Conservation (phyloP, 2,888 invertebrate species). For the Auanema sp. region DNA sequence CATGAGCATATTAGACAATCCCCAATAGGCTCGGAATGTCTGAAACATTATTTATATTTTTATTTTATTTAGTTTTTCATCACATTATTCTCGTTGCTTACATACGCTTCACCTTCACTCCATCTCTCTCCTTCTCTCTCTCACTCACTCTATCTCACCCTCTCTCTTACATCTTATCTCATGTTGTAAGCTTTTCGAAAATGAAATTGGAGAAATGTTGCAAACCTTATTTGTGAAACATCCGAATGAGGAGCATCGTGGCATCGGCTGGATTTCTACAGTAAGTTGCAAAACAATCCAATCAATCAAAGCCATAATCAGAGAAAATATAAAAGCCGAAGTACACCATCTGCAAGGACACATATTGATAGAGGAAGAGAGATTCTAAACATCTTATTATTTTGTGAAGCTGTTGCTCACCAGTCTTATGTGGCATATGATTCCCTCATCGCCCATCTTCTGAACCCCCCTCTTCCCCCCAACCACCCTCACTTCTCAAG, state of each 20-base stretch:
- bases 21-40: constrained; percentile 32
- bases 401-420: no score
- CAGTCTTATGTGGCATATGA: neutral
- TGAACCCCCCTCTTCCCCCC: no score
- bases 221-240: constrained; percentile 28
- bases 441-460: neutral
- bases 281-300: constrained; percentile 22
- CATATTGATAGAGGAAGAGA: neutral
- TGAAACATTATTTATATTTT: constrained; percentile 9
- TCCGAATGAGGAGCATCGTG: constrained; percentile 26
- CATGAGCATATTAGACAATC: constrained; percentile 33
- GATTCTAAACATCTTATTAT: neutral
- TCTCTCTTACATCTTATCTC: neutral
- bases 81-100: neutral
- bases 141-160: no score
- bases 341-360: constrained; percentile 23
- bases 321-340: constrained; percentile 22
- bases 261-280: constrained; percentile 18
- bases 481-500: no score
- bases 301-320: constrained; percentile 27
- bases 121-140: no score
- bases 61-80: neutral
- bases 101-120: no score
- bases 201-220: neutral
- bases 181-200: neutral